phyloP scores from a whole-genome alignment of 35 echinoderm and acorn worm genomes.

The Holothuria glaberrima region DNA sequence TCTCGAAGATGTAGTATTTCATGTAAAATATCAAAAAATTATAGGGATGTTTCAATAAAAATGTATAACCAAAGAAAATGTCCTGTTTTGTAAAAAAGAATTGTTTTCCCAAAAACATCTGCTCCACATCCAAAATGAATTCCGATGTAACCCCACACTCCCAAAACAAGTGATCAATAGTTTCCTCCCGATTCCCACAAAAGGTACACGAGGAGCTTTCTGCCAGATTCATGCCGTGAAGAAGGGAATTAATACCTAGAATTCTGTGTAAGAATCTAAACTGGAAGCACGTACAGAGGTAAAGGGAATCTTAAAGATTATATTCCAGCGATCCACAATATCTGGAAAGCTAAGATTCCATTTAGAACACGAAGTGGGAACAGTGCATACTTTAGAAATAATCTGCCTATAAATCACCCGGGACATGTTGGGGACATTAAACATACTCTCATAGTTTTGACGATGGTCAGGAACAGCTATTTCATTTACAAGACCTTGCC shows the following conservation, averaged over 20 bases:
- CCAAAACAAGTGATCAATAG: not conserved
- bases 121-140: not conserved
- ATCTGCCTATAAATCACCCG: too few species aligned
- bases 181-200: not conserved
- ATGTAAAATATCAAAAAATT: slow-evolving; percentile 38
- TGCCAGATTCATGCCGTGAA: not conserved
- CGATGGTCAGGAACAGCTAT: not conserved
- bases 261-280: not conserved
- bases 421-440: not conserved
- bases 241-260: not conserved
- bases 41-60: not conserved
- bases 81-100: not conserved
- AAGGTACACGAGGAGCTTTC: not conserved
- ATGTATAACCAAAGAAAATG: not conserved
- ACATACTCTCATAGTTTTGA: not conserved
- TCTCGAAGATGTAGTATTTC: slow-evolving; percentile 16
- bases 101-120: not conserved
- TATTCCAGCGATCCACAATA: slow-evolving; percentile 5
- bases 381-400: too few species aligned
- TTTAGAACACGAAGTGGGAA: not conserved
- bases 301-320: slow-evolving; percentile 9
- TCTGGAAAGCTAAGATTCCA: not conserved
- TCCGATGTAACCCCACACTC: not conserved
- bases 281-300: not conserved
- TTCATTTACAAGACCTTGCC: not conserved